A percentile compares a stretch with the other conserved stretches of the same genome.
phyloP scores from a whole-genome alignment of 2,113 vertebrate species.

The Corapipo altera region DNA sequence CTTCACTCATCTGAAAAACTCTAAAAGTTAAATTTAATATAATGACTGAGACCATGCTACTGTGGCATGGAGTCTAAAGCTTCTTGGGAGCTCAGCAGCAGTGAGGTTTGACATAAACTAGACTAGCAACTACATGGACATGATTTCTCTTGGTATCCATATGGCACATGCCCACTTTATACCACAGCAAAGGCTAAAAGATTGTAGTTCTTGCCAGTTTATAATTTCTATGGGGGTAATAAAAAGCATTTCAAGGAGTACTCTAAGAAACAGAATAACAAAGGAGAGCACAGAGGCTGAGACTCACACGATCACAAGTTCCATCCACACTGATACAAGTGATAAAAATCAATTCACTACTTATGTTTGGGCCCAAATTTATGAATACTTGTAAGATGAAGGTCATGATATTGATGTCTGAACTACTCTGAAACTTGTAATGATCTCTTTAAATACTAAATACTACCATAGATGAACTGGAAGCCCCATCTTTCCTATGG shows the following conservation, averaged over 20 bases:
- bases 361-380: neutral
- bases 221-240: neutral
- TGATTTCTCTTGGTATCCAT: accelerated
- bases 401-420: neutral
- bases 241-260: neutral
- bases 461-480: neutral
- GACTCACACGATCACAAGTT: neutral
- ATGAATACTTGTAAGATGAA: neutral
- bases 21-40: neutral
- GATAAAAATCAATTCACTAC: neutral
- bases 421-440: neutral
- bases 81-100: neutral
- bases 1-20: neutral
- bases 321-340: neutral
- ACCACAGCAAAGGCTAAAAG: neutral
- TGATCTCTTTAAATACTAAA: neutral
- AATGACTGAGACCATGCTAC: neutral
- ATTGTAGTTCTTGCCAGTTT: neutral
- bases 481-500: neutral
- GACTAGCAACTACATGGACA: neutral
- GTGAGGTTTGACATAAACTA: neutral
- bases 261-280: neutral
- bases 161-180: neutral
- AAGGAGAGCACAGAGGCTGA: neutral
- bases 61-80: neutral